Evolutionary conservation across 2,888 invertebrate species (phyloP).

Genomic region (Ariolimax columbianus): DNA sequence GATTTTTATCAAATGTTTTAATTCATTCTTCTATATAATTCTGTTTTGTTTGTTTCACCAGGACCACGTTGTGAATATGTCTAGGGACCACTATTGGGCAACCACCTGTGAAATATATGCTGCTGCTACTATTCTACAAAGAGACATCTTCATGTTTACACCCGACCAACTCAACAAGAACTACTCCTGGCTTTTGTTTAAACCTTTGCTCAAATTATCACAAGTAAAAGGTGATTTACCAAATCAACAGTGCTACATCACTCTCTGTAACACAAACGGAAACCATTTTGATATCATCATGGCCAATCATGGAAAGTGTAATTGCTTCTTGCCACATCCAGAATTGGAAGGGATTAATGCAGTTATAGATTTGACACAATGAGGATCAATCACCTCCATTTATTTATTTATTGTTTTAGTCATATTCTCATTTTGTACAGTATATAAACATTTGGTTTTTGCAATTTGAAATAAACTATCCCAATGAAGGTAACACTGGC

Average conservation of each 20-base stretch:
- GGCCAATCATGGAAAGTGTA: conserved; percentile 60
- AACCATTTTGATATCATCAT: conserved; percentile 73
- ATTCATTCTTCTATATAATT: no score
- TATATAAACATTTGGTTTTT: no score
- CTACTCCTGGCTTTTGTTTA: conserved; percentile 70
- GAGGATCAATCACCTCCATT: not conserved
- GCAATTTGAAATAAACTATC: no score
- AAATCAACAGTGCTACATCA: conserved; percentile 62
- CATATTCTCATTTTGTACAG: not conserved
- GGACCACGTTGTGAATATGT: conserved; percentile 64
- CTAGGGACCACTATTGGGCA: conserved; percentile 66
- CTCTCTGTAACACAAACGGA: conserved; percentile 72
- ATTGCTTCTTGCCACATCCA: conserved; percentile 66
- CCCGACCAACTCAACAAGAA: conserved; percentile 61
- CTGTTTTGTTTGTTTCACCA: conserved; percentile 29
- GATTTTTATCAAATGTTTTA: no score
- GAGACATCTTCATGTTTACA: conserved; percentile 68
- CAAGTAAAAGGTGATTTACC: no score
- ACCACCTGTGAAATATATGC: conserved; percentile 72
- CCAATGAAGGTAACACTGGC: no score
- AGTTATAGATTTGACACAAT: conserved; percentile 61
- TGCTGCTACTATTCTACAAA: conserved; percentile 66
- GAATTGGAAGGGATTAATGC: conserved; percentile 61
- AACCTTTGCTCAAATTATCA: conserved; percentile 58
- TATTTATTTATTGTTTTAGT: not conserved